Percentiles rank a stretch among this genome's conserved stretches.
phyloP scores from a whole-genome alignment of 2,888 invertebrate species.

The Ceriagrion tenellum region DNA sequence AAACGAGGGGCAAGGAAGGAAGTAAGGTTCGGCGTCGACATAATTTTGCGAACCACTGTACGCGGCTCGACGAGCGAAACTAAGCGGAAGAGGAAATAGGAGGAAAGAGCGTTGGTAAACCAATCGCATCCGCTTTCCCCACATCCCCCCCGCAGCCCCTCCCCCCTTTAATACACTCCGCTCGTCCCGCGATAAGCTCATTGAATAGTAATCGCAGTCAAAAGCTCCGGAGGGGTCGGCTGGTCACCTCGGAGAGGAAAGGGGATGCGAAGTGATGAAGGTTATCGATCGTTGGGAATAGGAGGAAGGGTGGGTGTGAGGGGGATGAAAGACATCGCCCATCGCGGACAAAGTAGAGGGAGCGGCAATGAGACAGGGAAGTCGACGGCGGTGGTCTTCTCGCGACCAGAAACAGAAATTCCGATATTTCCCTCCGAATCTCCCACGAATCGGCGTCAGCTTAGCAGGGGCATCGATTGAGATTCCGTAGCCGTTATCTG shows the following conservation, averaged over 20 bases:
- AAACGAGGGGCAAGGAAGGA: no score
- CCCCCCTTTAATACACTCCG: neutral
- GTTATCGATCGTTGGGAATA: neutral
- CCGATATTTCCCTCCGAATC: no score
- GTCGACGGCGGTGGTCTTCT: no score
- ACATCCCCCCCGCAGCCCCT: neutral
- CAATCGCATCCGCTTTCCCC: neutral
- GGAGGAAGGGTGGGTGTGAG: no score
- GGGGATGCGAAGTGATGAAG: neutral
- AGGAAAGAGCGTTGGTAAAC: neutral
- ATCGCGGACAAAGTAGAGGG: no score
- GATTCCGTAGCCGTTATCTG: no score
- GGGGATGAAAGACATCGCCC: no score
- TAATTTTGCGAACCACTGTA: neutral
- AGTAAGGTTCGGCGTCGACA: no score
- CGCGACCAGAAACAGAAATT: no score
- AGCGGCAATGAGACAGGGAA: no score
- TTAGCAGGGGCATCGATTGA: no score
- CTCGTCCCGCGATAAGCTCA: neutral
- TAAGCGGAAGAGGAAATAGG: neutral
- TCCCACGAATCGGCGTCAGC: no score
- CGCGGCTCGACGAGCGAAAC: neutral
- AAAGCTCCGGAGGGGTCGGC: neutral
- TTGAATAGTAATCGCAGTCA: slow-evolving; percentile 1
- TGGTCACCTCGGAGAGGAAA: neutral